Conservation (phyloP, 2,113 vertebrate genomes). For the Toxostoma redivivum region DNA sequence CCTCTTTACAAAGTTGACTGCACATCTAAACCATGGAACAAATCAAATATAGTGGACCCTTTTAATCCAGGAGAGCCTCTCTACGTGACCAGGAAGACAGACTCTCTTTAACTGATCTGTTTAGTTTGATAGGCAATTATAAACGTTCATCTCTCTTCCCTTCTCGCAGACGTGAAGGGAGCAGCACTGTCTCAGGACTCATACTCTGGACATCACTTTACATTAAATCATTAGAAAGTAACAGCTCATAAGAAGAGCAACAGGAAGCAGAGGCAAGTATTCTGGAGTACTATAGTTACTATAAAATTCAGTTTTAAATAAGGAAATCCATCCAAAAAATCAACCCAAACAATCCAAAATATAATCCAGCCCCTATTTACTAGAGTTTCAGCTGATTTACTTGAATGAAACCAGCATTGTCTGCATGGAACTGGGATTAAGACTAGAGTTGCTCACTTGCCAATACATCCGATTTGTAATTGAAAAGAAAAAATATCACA, state of each 20-base stretch:
- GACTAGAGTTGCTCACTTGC: not conserved
- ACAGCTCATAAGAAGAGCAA: not conserved
- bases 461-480: not conserved
- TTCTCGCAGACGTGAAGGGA: not conserved
- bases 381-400: not conserved
- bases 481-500: not conserved
- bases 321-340: not conserved
- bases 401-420: not conserved
- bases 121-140: not conserved
- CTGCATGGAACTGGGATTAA: not conserved
- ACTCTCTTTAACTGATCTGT: not conserved
- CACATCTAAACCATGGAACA: not conserved
- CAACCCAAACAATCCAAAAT: not conserved
- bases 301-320: not conserved
- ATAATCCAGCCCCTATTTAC: not conserved
- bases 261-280: not conserved
- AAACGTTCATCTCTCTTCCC: not conserved
- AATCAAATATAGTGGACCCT: slow-evolving; percentile 1
- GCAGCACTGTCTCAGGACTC: not conserved
- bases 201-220: not conserved
- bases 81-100: not conserved
- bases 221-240: not conserved
- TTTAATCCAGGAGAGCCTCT: not conserved
- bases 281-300: not conserved
- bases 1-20: not conserved